Percentiles rank a stretch among this genome's conserved stretches.
Evolutionary conservation across 2,888 invertebrate genomes (phyloP).

Genomic region (Leucania comma): DNA sequence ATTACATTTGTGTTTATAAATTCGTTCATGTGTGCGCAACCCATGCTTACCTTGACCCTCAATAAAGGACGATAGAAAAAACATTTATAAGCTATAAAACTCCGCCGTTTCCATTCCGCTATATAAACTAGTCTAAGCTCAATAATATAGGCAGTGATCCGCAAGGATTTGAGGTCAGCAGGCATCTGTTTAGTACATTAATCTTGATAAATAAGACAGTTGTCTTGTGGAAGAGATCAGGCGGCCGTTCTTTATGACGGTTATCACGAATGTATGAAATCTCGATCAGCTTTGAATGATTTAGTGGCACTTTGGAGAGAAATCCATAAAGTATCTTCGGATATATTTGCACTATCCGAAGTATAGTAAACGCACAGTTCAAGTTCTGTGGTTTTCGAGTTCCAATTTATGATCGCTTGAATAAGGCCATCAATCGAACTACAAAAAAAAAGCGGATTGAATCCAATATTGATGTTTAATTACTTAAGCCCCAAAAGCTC

Average conservation of each 20-base stretch:
- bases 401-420: background rate
- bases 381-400: background rate
- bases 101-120: constrained; percentile 10
- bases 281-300: constrained; percentile 31
- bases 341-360: constrained; percentile 5
- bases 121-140: constrained; percentile 8
- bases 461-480: background rate
- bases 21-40: constrained; percentile 5
- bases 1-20: constrained; percentile 10
- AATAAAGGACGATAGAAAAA: constrained; percentile 37
- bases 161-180: constrained; percentile 30
- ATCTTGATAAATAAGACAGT: constrained; percentile 49
- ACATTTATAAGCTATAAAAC: constrained; percentile 9
- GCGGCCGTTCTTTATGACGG: constrained; percentile 8
- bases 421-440: background rate
- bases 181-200: constrained; percentile 50
- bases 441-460: too few species aligned
- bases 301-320: constrained; percentile 17
- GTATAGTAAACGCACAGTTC: background rate
- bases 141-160: constrained; percentile 22
- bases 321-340: constrained; percentile 1
- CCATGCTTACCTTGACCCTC: constrained; percentile 36
- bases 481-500: too few species aligned
- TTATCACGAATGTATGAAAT: constrained; percentile 31
- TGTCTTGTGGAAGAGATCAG: constrained; percentile 28